These are phyloP conservation scores for Agrotis exclamationis DNA, from an alignment of 2,888 invertebrate species.

Conservation along the genomic window DNA sequence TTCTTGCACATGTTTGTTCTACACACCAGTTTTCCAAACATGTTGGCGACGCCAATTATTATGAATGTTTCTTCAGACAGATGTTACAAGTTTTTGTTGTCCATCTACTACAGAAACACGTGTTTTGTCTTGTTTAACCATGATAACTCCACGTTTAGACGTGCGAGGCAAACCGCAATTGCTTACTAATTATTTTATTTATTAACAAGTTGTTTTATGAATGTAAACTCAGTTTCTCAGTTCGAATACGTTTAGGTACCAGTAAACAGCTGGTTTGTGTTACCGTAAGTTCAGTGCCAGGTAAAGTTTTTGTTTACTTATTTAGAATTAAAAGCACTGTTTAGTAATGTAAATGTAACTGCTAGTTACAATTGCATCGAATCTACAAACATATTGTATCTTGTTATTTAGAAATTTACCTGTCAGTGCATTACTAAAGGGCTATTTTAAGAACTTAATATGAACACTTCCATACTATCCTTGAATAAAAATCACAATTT, in stretches of 20 bases:
- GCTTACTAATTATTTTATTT: slow-evolving; percentile 56
- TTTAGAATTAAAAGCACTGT: slow-evolving; percentile 34
- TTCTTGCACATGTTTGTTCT: slow-evolving; percentile 39
- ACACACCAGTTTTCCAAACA: slow-evolving; percentile 48
- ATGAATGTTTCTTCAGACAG: slow-evolving; percentile 41
- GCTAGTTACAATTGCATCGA: slow-evolving; percentile 8
- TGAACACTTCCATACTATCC: not conserved
- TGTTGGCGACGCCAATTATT: slow-evolving; percentile 54
- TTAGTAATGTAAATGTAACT: slow-evolving; percentile 31
- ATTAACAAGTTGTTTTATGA: slow-evolving; percentile 53
- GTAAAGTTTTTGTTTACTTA: slow-evolving; percentile 44
- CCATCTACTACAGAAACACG: slow-evolving; percentile 42
- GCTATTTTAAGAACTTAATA: not conserved
- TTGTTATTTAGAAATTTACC: slow-evolving; percentile 17
- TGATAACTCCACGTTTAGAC: slow-evolving; percentile 48
- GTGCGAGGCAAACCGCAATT: slow-evolving; percentile 49
- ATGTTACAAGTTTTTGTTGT: slow-evolving; percentile 56
- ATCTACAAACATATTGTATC: not conserved
- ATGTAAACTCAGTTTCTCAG: slow-evolving; percentile 46
- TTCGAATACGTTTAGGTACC: slow-evolving; percentile 22
- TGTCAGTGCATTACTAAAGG: not conserved
- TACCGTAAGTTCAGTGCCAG: slow-evolving; percentile 14
- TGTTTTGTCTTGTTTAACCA: slow-evolving; percentile 33
- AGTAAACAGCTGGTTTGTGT: slow-evolving; percentile 46
- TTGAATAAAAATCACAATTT: not conserved